These are phyloP conservation scores for Osmoderma eremita DNA, from an alignment of 2,888 invertebrate species.

Conservation along the genomic window DNA sequence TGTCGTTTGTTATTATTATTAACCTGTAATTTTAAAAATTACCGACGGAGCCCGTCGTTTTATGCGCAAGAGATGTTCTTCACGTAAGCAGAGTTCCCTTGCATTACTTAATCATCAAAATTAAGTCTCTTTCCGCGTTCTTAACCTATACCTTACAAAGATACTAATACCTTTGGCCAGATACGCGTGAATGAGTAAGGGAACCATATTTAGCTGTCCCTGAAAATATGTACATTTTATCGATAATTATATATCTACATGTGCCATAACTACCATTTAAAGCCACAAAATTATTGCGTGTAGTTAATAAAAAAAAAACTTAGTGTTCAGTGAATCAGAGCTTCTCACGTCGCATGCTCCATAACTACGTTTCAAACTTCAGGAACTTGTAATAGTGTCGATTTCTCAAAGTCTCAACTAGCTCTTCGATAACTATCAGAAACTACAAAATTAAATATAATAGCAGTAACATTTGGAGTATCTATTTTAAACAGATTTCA, in stretches of 20 bases:
- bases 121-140: slow-evolving; percentile 25
- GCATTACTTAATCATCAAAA: slow-evolving; percentile 13
- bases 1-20: slow-evolving; percentile 15
- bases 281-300: too few relatives aligned
- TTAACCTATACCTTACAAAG: background rate
- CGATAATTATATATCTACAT: background rate
- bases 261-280: too few relatives aligned
- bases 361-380: too few relatives aligned
- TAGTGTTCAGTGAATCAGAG: too few relatives aligned
- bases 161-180: background rate
- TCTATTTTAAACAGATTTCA: too few relatives aligned
- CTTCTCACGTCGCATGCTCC: too few relatives aligned
- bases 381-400: too few relatives aligned
- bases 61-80: background rate
- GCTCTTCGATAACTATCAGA: too few relatives aligned
- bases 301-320: too few relatives aligned
- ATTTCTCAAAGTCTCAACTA: too few relatives aligned
- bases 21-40: slow-evolving; percentile 11
- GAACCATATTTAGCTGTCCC: background rate
- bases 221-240: background rate
- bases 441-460: too few relatives aligned
- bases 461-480: too few relatives aligned
- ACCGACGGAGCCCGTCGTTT: background rate
- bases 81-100: background rate
- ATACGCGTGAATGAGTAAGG: slow-evolving; percentile 7